Evolutionary conservation across 2,888 invertebrate species (phyloP).

Genomic region (Lasioglossum pauxillum): DNA sequence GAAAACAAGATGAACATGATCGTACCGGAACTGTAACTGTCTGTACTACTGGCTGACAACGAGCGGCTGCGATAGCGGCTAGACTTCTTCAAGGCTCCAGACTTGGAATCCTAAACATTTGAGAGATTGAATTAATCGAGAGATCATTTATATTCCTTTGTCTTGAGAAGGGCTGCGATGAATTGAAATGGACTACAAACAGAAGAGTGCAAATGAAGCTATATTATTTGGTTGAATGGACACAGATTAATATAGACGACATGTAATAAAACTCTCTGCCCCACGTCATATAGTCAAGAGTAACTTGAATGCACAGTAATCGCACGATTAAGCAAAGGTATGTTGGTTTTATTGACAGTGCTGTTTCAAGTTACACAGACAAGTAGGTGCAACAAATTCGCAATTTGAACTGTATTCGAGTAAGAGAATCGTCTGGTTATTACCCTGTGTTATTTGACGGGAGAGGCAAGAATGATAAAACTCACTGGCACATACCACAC

Average conservation of each 20-base stretch:
- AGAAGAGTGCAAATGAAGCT: slow-evolving; percentile 80
- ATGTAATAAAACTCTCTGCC: slow-evolving; percentile 11
- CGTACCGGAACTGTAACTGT: slow-evolving; percentile 96
- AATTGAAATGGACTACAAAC: slow-evolving; percentile 78
- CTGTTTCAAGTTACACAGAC: not conserved
- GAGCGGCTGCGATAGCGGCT: slow-evolving; percentile 95
- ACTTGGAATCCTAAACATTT: slow-evolving; percentile 86
- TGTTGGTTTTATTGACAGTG: not conserved
- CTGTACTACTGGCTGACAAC: slow-evolving; percentile 96
- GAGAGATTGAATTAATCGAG: slow-evolving; percentile 36
- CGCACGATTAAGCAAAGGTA: slow-evolving; percentile 10
- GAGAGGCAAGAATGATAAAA: slow-evolving; percentile 62
- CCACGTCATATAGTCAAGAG: not conserved
- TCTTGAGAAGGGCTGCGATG: slow-evolving; percentile 74
- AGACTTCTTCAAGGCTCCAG: slow-evolving; percentile 94
- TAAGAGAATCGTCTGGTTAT: slow-evolving; percentile 63
- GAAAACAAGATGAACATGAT: not conserved
- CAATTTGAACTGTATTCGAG: slow-evolving; percentile 14
- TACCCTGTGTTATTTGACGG: slow-evolving; percentile 66
- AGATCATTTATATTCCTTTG: not conserved
- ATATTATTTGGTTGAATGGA: slow-evolving; percentile 70
- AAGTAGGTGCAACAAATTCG: slow-evolving; percentile 3
- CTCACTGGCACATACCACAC: slow-evolving; percentile 66
- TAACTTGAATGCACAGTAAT: slow-evolving; percentile 15
- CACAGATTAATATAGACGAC: slow-evolving; percentile 74